Evolutionary conservation across 1,140 invertebrate species (phyloP).

Genomic region (Plodia interpunctella): DNA sequence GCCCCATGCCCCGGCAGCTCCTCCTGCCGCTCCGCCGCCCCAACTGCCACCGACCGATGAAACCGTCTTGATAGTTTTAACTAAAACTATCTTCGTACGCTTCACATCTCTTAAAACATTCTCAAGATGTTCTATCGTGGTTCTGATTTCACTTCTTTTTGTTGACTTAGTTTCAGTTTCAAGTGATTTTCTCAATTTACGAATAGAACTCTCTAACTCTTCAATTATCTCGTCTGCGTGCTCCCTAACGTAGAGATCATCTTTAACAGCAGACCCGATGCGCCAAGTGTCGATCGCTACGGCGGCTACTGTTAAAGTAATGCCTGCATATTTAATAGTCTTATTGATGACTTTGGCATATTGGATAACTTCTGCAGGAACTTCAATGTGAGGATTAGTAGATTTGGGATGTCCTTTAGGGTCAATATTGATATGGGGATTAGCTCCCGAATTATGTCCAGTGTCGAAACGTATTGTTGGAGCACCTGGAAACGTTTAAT

Average conservation of each 20-base stretch:
- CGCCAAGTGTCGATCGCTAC: background rate
- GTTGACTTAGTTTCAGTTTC: constrained; percentile 11
- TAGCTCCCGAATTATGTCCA: background rate
- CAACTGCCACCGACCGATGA: constrained; percentile 12
- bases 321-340: constrained; percentile 7
- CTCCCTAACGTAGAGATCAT: constrained; percentile 3
- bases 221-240: background rate
- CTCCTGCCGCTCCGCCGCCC: constrained; percentile 10
- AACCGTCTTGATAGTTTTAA: constrained; percentile 14
- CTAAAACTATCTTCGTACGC: constrained; percentile 13
- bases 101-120: constrained; percentile 10
- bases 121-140: constrained; percentile 13
- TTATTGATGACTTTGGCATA: background rate
- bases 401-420: background rate
- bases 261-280: constrained; percentile 3
- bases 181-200: constrained; percentile 12
- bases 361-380: background rate
- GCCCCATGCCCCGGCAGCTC: constrained; percentile 11
- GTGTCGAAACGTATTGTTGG: constrained; percentile 8
- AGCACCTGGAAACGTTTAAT: background rate
- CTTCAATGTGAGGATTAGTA: constrained; percentile 4
- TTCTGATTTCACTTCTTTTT: constrained; percentile 9
- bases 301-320: constrained; percentile 7
- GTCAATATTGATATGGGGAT: constrained; percentile 8
- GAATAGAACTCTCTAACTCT: constrained; percentile 7